Evolutionary conservation across 2,797 vertebrate genomes (phyloP), one percentile per base, ranked within the genome.

Genomic region (Sus cebifrons): DNA sequence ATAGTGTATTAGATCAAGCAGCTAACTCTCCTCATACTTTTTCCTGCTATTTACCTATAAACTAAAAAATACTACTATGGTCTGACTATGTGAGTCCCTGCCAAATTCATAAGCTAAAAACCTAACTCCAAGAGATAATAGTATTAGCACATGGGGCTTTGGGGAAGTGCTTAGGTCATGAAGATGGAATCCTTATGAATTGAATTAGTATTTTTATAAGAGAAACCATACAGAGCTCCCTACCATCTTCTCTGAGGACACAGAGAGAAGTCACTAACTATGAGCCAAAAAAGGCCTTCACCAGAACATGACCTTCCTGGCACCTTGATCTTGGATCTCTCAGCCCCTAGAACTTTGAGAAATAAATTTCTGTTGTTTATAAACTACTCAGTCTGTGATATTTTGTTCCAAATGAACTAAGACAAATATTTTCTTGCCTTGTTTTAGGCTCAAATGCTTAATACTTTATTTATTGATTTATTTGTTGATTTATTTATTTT

Each of bases 31-130:
- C 20, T 74, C 44, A 44, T 68, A 44, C 20, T 49, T 52, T 52
- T 68, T 83, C 49, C 29, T 92, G 29, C n/a, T 88, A 20, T 89
- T 79, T 85, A 67, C 14, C 16, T 73, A 71, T 82, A 44, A 86
- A 87, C 56, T 75, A 25, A 74, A 82, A 62, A 21, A 79, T 86
- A 15, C 29, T 93, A 23, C 54, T 93, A 36, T 62, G 54, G 40
- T 93, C 10, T 79, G 23, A 86, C 52, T 52, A 27, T 60, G 32
- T 27, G 0, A 32, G 44, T 64, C 27, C 15, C 23, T 15, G 5
- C 10, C 5, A n/a, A 68, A 62, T 64, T 44, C 9, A 10, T n/a
- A 74, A 11, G 56, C 20, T 52, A 11, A 82, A 82, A 73, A 71
- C 13, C 89, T 83, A 74, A 15, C 12, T 15, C 11, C n/a, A 3